Conservation (phyloP, 1,140 invertebrate species). For the Scaptomyza montana region DNA sequence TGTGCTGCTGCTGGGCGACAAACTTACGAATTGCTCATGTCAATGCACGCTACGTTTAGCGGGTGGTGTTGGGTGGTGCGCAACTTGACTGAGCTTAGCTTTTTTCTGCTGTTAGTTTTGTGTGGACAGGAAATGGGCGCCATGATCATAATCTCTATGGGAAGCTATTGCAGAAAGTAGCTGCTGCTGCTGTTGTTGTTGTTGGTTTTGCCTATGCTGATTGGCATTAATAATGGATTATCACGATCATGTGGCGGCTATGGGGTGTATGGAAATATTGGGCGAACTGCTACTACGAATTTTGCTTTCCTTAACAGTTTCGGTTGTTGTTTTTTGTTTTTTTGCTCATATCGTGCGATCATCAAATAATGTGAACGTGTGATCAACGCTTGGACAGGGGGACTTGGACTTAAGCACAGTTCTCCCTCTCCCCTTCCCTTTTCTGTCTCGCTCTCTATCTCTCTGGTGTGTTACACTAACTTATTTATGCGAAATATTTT, state of each 20-base stretch:
- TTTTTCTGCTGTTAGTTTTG: not conserved
- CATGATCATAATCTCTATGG: constrained; percentile 60
- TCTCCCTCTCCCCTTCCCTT: not conserved
- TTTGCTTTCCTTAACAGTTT: constrained; percentile 53
- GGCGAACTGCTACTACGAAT: constrained; percentile 39
- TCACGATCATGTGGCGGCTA: constrained; percentile 67
- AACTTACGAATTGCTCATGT: constrained; percentile 83
- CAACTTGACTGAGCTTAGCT: not conserved
- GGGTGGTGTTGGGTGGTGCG: constrained; percentile 31
- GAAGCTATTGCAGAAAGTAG: constrained; percentile 42
- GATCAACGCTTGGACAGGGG: constrained; percentile 69
- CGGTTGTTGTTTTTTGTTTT: constrained; percentile 23
- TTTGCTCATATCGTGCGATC: constrained; percentile 79
- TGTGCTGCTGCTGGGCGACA: constrained; percentile 59
- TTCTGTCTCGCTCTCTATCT: constrained; percentile 24
- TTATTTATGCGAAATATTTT: constrained; percentile 83
- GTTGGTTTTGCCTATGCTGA: constrained; percentile 78
- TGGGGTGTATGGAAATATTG: constrained; percentile 77
- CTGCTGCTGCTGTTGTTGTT: constrained; percentile 23
- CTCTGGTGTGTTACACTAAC: constrained; percentile 81
- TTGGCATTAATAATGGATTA: constrained; percentile 84
- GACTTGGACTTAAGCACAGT: constrained; percentile 3
- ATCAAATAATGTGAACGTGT: constrained; percentile 83
- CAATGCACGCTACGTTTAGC: constrained; percentile 44
- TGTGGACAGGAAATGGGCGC: constrained; percentile 38